Percentiles rank a stretch among this genome's conserved stretches.
Conservation (phyloP, 2,797 vertebrate species). For the Enteromius treurensis region DNA sequence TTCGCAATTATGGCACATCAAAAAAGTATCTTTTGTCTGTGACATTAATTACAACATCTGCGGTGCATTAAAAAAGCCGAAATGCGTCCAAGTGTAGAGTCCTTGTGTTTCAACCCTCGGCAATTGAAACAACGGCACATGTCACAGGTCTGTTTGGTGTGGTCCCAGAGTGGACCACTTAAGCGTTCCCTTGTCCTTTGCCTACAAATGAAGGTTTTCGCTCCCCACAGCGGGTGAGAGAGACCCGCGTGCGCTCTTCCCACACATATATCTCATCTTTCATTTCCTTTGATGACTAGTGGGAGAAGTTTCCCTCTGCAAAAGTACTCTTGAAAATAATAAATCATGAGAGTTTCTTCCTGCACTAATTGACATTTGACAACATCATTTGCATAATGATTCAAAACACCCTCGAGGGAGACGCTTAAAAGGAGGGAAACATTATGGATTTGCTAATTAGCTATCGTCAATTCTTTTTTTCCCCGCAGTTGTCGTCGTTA, state of each 20-base stretch:
- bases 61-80: slow-evolving; percentile 30
- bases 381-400: slow-evolving; percentile 83
- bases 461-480: slow-evolving; percentile 71
- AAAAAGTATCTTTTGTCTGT: slow-evolving; percentile 49
- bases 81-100: slow-evolving; percentile 42
- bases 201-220: slow-evolving; percentile 50
- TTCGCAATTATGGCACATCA: slow-evolving; percentile 47
- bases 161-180: slow-evolving; percentile 44
- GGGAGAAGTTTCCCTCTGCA: slow-evolving; percentile 69
- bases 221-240: slow-evolving; percentile 38
- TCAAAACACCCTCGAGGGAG: slow-evolving; percentile 77
- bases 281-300: slow-evolving; percentile 70
- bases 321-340: slow-evolving; percentile 74
- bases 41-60: slow-evolving; percentile 52
- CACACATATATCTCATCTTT: slow-evolving; percentile 61
- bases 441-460: slow-evolving; percentile 83
- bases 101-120: slow-evolving; percentile 35
- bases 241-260: slow-evolving; percentile 37
- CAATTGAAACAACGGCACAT: slow-evolving; percentile 14
- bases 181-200: slow-evolving; percentile 50
- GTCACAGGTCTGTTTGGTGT: slow-evolving; percentile 45
- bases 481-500: slow-evolving; percentile 70
- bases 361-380: slow-evolving; percentile 80
- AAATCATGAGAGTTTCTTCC: slow-evolving; percentile 76
- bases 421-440: slow-evolving; percentile 76